phyloP scores from a whole-genome alignment of 2,888 invertebrate species.

The Harpagoxenus sublaevis region DNA sequence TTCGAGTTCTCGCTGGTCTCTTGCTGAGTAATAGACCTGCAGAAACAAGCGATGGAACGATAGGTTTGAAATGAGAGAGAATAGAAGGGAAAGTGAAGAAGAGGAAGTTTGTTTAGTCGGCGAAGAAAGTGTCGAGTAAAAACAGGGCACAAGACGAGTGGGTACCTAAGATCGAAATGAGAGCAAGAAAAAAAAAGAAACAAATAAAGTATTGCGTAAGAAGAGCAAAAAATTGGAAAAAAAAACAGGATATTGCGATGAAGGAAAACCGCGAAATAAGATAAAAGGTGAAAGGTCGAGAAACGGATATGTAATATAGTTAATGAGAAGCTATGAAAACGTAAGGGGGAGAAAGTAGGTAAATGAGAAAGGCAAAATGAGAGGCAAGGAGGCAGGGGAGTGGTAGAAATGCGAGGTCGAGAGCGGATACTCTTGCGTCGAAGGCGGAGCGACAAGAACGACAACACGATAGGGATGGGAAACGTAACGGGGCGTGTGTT shows the following conservation, averaged over 20 bases:
- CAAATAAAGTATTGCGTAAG: background rate
- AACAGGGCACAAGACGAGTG: background rate
- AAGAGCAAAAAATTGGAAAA: background rate
- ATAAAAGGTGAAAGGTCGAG: slow-evolving; percentile 19
- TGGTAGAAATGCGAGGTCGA: slow-evolving; percentile 37
- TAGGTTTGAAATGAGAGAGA: slow-evolving; percentile 23
- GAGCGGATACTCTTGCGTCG: slow-evolving; percentile 46
- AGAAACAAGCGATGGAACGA: slow-evolving; percentile 17
- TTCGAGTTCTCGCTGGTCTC: slow-evolving; percentile 72
- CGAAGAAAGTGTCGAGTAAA: background rate
- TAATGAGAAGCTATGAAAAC: slow-evolving; percentile 13
- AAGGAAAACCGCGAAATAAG: slow-evolving; percentile 23
- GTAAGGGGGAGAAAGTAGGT: slow-evolving; percentile 43
- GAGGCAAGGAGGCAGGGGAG: background rate
- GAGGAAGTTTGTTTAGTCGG: slow-evolving; percentile 3
- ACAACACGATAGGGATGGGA: slow-evolving; percentile 27
- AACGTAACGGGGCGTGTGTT: slow-evolving; percentile 67
- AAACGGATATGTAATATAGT: background rate
- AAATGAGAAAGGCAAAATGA: slow-evolving; percentile 29
- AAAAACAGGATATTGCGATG: slow-evolving; percentile 20
- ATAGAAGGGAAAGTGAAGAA: slow-evolving; percentile 13
- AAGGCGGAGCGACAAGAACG: slow-evolving; percentile 46
- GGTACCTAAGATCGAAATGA: background rate
- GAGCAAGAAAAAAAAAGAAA: background rate
- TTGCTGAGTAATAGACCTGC: slow-evolving; percentile 54